A percentile compares a stretch with the other conserved stretches of the same genome.
Conservation (phyloP, 2,797 vertebrate species). For the Pipistrellus pipistrellus region DNA sequence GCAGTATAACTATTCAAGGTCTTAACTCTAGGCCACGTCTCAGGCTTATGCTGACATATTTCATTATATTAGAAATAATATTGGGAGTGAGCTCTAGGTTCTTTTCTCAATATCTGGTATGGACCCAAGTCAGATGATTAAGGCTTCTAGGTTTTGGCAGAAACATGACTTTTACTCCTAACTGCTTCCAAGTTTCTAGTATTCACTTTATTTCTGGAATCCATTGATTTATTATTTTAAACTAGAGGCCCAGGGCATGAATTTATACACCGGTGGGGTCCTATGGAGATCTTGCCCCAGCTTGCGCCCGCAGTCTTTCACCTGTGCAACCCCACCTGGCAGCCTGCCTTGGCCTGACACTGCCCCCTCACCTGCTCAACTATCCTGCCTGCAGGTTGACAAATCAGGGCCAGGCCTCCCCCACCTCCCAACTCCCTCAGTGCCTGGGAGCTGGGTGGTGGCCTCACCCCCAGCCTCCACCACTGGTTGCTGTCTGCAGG, state of each 20-base stretch:
- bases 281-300: no score
- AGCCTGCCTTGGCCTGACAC: no score
- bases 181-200: not conserved
- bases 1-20: not conserved
- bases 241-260: no score
- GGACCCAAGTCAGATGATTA: not conserved
- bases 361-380: no score
- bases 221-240: not conserved
- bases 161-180: not conserved
- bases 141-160: not conserved
- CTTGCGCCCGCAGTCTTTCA: accelerated
- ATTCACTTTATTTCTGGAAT: not conserved
- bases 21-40: not conserved
- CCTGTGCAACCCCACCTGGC: no score
- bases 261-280: no score
- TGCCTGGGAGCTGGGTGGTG: no score
- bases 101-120: not conserved
- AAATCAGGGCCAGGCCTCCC: no score
- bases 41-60: not conserved
- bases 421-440: no score
- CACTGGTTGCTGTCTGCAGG: no score
- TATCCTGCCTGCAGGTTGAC: no score
- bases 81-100: not conserved
- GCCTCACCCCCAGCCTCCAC: no score
- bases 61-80: not conserved